Evolutionary conservation across 2,113 vertebrate genomes (phyloP).

Genomic region (Indicator maculatus): DNA sequence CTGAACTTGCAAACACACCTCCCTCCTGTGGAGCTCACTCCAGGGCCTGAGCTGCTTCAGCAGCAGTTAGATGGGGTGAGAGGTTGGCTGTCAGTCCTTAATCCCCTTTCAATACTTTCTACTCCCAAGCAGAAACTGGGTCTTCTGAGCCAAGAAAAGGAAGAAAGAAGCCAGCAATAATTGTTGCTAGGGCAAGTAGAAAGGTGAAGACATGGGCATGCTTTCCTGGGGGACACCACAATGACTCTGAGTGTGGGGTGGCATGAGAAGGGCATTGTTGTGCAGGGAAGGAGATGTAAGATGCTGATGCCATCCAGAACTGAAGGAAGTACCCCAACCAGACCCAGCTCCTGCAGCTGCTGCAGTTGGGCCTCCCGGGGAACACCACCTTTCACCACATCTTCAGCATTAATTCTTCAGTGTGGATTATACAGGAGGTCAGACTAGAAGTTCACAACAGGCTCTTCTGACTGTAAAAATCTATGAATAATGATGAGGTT

Average conservation of each 20-base stretch:
- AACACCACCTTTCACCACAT: background rate
- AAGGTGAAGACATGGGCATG: background rate
- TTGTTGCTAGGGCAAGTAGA: background rate
- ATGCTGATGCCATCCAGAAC: background rate
- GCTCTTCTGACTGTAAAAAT: background rate
- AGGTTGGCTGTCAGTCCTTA: background rate
- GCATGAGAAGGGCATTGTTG: background rate
- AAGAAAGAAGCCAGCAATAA: background rate
- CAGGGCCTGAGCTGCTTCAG: background rate
- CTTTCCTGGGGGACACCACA: background rate
- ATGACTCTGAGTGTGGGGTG: background rate
- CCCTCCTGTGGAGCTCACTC: background rate
- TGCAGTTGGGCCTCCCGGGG: background rate
- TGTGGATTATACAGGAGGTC: background rate
- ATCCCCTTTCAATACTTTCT: background rate
- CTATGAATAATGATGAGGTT: background rate
- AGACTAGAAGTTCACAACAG: background rate
- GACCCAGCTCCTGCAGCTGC: background rate
- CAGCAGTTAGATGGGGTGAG: fast-evolving
- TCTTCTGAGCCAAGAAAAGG: background rate
- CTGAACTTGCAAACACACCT: background rate
- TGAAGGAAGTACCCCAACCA: background rate
- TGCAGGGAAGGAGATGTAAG: background rate
- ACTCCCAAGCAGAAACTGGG: fast-evolving
- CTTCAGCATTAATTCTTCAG: background rate